These are phyloP conservation scores for Syngnathus typhle DNA, from an alignment of 2,113 vertebrate species.

Conservation along the genomic window DNA sequence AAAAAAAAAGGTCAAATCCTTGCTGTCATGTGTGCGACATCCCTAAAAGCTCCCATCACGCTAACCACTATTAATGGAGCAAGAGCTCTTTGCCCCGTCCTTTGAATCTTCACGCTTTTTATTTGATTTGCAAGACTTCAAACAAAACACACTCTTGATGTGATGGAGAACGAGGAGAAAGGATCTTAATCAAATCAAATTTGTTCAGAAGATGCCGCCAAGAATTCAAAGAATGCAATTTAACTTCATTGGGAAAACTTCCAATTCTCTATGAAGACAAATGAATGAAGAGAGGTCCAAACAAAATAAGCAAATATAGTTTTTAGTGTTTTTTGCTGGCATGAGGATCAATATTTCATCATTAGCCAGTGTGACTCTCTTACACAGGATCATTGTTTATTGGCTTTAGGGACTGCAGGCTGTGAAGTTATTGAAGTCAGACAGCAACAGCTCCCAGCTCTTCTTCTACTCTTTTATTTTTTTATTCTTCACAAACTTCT, in stretches of 20 bases:
- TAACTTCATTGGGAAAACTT: conserved; percentile 21
- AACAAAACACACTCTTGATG: conserved; percentile 44
- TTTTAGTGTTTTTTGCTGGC: not conserved
- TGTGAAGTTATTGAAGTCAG: conserved; percentile 49
- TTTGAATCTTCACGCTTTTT: conserved; percentile 33
- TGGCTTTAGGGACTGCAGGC: conserved; percentile 33
- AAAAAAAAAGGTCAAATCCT: conserved; percentile 34
- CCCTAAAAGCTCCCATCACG: not conserved
- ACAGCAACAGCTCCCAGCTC: conserved; percentile 35
- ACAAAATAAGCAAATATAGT: not conserved
- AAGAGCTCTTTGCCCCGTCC: conserved; percentile 33
- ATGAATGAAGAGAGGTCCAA: not conserved
- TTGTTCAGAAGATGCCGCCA: conserved; percentile 23
- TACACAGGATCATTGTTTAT: conserved; percentile 29
- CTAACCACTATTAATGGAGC: conserved; percentile 39
- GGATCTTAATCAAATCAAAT: conserved; percentile 54
- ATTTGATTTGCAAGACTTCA: conserved; percentile 37
- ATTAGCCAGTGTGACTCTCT: conserved; percentile 31
- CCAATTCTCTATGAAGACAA: conserved; percentile 6
- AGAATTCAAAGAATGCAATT: conserved; percentile 28
- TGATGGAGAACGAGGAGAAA: conserved; percentile 17
- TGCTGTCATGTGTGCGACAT: not conserved
- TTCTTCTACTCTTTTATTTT: not conserved
- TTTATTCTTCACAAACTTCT: conserved; percentile 21
- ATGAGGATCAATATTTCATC: conserved; percentile 14